A percentile compares a stretch with the other conserved stretches of the same genome.
These are phyloP conservation scores for Toxonevra muliebris DNA, from an alignment of 2,888 invertebrate genomes.

Conservation along the genomic window DNA sequence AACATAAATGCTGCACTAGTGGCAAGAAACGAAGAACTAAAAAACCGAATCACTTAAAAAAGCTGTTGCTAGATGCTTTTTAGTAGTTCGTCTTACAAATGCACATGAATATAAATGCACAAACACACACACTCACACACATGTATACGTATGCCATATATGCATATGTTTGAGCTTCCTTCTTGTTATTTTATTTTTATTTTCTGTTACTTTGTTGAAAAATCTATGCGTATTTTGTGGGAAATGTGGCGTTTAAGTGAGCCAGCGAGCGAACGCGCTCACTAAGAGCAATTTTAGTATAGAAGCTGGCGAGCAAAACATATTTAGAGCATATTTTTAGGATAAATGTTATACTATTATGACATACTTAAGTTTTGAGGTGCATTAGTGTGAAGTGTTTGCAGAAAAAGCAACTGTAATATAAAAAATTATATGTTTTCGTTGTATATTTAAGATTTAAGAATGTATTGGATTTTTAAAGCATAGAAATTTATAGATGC, in stretches of 20 bases:
- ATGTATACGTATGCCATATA: neutral
- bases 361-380: slow-evolving; percentile 23
- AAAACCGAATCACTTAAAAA: slow-evolving; percentile 7
- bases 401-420: neutral
- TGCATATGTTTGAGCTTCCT: neutral
- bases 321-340: slow-evolving; percentile 13
- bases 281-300: slow-evolving; percentile 6
- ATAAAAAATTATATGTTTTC: no score
- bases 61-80: slow-evolving; percentile 1
- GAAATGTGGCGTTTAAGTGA: slow-evolving; percentile 20
- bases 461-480: no score
- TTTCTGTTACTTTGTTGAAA: neutral
- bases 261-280: neutral
- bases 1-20: neutral
- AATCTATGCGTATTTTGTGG: slow-evolving; percentile 16
- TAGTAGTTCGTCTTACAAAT: slow-evolving; percentile 12
- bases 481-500: no score
- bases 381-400: slow-evolving; percentile 1
- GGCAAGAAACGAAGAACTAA: neutral
- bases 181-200: neutral
- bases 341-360: slow-evolving; percentile 27
- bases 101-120: neutral
- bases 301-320: neutral
- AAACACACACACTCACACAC: neutral
- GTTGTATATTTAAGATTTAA: no score